These are phyloP conservation scores for Peromyscus californicus DNA, from an alignment of 2,113 vertebrate species.

Conservation along the genomic window DNA sequence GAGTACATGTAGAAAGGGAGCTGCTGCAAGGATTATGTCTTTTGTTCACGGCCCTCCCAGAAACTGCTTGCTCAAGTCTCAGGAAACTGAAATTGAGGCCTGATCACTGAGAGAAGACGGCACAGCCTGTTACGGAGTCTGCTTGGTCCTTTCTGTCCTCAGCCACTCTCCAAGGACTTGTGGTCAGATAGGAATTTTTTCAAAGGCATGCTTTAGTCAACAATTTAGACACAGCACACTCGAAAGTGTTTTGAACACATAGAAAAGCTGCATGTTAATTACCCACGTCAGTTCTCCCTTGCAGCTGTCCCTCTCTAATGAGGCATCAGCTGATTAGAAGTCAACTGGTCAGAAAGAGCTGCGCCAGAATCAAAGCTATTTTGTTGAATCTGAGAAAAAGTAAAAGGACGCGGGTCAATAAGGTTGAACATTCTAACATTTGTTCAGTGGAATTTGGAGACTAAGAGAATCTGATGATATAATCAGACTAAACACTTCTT, in stretches of 20 bases:
- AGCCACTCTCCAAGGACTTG: neutral
- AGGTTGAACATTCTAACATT: neutral
- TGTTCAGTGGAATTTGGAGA: neutral
- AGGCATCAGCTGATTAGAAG: neutral
- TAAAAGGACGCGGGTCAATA: neutral
- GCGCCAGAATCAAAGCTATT: neutral
- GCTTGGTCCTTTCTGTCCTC: neutral
- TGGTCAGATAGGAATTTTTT: neutral
- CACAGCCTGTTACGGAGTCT: too few species aligned
- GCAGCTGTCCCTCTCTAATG: neutral
- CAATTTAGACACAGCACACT: neutral
- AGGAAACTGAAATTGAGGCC: too few species aligned
- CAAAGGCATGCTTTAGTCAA: neutral
- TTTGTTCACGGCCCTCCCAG: too few species aligned
- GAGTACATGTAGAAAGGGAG: too few species aligned
- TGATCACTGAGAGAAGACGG: too few species aligned
- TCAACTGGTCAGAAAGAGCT: neutral
- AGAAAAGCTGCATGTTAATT: neutral
- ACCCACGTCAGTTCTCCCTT: neutral
- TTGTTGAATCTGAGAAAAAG: conserved; percentile 3
- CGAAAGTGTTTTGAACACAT: neutral
- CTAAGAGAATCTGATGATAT: conserved; percentile 58
- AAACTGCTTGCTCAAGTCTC: too few species aligned
- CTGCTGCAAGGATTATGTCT: too few species aligned
- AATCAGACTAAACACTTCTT: conserved; percentile 53